These are phyloP conservation scores for Elephantulus edwardii DNA, from an alignment of 2,113 vertebrate genomes.

Conservation along the genomic window DNA sequence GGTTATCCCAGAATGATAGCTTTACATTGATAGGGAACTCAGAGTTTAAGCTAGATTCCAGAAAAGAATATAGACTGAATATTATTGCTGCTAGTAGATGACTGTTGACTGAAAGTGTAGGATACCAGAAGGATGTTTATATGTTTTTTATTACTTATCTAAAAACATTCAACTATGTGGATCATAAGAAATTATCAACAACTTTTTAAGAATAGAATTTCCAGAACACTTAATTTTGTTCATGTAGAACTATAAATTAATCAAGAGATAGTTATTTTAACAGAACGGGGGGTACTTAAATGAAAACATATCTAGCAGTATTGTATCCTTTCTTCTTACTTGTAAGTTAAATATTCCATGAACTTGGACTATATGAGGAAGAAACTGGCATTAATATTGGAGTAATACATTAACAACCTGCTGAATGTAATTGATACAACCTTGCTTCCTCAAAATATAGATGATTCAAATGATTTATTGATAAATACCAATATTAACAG, in stretches of 20 bases:
- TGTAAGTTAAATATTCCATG: no score
- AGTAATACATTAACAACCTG: no score
- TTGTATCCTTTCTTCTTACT: no score
- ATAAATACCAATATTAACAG: no score
- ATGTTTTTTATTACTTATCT: neutral
- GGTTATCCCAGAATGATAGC: neutral
- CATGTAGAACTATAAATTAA: neutral
- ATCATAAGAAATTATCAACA: neutral
- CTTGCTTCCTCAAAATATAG: no score
- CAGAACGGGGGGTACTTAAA: no score
- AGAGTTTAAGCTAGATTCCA: neutral
- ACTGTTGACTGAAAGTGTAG: neutral
- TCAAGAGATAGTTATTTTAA: neutral
- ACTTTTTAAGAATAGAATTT: neutral
- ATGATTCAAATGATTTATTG: no score
- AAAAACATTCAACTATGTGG: neutral
- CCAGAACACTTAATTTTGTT: neutral
- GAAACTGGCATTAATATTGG: no score
- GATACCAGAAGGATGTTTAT: neutral
- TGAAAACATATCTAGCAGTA: no score
- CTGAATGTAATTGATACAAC: no score
- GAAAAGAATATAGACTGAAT: neutral
- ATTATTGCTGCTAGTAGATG: neutral
- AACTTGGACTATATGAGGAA: no score
- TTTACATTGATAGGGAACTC: neutral